Evolutionary conservation across 2,888 invertebrate genomes (phyloP), one percentile per base, ranked within the genome.

Genomic region (Pimpla rufipes): DNA sequence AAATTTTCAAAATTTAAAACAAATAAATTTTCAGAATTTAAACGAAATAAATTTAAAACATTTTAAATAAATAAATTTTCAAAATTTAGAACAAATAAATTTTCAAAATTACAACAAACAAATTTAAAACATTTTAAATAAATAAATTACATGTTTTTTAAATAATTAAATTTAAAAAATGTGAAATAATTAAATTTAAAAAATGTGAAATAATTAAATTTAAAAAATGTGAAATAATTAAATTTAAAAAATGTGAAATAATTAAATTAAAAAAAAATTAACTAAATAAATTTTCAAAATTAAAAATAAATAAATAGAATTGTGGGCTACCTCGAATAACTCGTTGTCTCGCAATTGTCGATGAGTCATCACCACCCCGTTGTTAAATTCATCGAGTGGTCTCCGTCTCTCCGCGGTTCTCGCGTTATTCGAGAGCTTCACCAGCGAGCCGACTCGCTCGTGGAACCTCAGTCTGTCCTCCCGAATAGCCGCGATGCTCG

Each of bases 301-400:
- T n/a, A n/a, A n/a, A n/a, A n/a, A 59, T 59, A 45, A 16, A 16
- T 50, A n/a, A n/a, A n/a, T 50, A 18, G 13, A 13, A 76, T 40
- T 7, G 3, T 16, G 29, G 55, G 85, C 78, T 86, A 95, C 95
- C 93, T 99, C 98, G 93, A 99, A 99, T 21, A 98, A 93, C 93
- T 99, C 99, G 90, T 97, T 96, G 91, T 98, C 98, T 83, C 95
- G 95, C 3, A 99, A 94, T 0, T 98, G 96, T 52, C 99, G 95
- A 90, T 98, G 97, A 1, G 98, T 98, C 97, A 99, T 98, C 1
- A 98, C 98, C 2, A 99, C 98, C 0, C 98, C 98, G 93, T 99
- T 98, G 93, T 99, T 98, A 93, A 98, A 99, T 93, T 99, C 98
- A 90, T 98, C 98, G 6, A 97, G 94, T 0, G 98, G 98, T 80